Conservation (phyloP, 2,113 vertebrate species). For the Ceratotherium simum region DNA sequence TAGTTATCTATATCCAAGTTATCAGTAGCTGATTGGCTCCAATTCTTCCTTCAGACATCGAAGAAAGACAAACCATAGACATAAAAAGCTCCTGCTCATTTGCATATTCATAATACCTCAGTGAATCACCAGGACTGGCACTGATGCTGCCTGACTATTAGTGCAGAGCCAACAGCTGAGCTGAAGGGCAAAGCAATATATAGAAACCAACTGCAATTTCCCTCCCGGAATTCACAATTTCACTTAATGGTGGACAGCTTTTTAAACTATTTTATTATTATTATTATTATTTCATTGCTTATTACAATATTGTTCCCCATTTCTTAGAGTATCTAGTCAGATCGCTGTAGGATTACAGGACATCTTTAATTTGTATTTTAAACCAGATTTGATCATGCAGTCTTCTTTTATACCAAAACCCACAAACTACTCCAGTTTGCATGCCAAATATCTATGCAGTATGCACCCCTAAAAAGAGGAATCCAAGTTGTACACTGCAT, state of each 20-base stretch:
- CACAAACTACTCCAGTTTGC: slow-evolving; percentile 2
- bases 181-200: slow-evolving; percentile 83
- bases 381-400: background rate
- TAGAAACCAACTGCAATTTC: slow-evolving; percentile 77
- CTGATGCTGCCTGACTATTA: slow-evolving; percentile 83
- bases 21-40: slow-evolving; percentile 81
- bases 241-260: slow-evolving; percentile 49
- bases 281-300: slow-evolving; percentile 44
- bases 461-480: background rate
- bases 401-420: slow-evolving; percentile 1
- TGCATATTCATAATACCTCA: slow-evolving; percentile 86
- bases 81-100: slow-evolving; percentile 82
- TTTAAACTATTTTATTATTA: slow-evolving; percentile 46
- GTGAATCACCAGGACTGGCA: slow-evolving; percentile 82
- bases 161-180: slow-evolving; percentile 81
- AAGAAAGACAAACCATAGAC: slow-evolving; percentile 83
- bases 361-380: slow-evolving; percentile 61
- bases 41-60: slow-evolving; percentile 81
- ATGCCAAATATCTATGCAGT: background rate
- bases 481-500: background rate
- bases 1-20: slow-evolving; percentile 78
- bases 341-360: background rate
- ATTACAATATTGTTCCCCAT: background rate
- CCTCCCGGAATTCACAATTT: slow-evolving; percentile 61
- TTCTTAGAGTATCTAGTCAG: background rate